These are phyloP conservation scores for Sebastes nivosus DNA, from an alignment of 2,797 vertebrate genomes.

Conservation along the genomic window DNA sequence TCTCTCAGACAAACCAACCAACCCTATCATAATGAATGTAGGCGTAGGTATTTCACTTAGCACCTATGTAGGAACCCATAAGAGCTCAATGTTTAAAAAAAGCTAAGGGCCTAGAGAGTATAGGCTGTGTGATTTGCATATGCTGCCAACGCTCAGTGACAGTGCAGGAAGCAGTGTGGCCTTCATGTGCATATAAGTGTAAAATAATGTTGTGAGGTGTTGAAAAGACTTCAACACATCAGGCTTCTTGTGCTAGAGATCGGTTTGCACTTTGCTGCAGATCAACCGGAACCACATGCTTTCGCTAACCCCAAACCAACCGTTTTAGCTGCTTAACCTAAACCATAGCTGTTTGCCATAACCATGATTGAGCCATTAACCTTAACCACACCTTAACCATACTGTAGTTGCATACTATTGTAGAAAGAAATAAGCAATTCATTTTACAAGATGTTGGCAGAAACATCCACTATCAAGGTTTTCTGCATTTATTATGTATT, in stretches of 20 bases:
- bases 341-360: background rate
- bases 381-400: background rate
- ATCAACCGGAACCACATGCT: background rate
- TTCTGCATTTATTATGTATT: background rate
- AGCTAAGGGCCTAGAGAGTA: background rate
- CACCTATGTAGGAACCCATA: no score
- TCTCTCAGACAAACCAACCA: background rate
- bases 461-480: background rate
- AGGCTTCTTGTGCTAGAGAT: no score
- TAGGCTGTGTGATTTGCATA: background rate
- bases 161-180: background rate
- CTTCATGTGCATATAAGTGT: no score
- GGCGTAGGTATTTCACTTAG: background rate
- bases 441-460: background rate
- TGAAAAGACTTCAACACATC: background rate
- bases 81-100: background rate
- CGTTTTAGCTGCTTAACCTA: background rate
- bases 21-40: background rate
- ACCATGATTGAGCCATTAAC: background rate
- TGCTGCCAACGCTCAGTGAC: no score
- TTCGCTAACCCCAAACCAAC: background rate
- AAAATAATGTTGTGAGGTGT: background rate
- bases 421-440: background rate
- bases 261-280: background rate
- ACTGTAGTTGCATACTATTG: background rate